Conservation (phyloP, 2,888 invertebrate species). For the Cataglyphis albicans region DNA sequence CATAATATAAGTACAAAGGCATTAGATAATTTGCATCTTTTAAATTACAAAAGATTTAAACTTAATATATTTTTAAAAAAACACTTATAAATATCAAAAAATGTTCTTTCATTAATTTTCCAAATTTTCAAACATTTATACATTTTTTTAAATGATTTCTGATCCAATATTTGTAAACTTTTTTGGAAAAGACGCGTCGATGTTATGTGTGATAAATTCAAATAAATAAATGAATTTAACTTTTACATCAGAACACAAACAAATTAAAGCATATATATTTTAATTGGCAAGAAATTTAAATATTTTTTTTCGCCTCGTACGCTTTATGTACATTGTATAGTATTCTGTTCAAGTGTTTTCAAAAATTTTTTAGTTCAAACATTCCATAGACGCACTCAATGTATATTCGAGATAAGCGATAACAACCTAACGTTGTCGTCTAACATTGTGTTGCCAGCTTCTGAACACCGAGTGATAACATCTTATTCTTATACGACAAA, state of each 20-base stretch:
- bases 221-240: background rate
- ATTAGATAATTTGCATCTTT: background rate
- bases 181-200: background rate
- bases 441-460: no score
- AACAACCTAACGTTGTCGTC: background rate
- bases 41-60: background rate
- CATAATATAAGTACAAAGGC: background rate
- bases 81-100: background rate
- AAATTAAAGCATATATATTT: background rate
- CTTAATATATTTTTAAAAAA: background rate
- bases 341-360: background rate
- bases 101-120: background rate
- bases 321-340: background rate
- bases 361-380: background rate
- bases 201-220: background rate
- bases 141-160: background rate
- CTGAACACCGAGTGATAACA: background rate
- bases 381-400: background rate
- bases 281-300: background rate
- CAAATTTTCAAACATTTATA: background rate
- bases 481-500: background rate
- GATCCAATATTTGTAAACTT: background rate
- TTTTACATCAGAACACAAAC: background rate
- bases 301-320: no score
- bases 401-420: conserved; percentile 1